These are phyloP conservation scores for Pammene fasciana DNA, from an alignment of 2,888 invertebrate species.

Conservation along the genomic window DNA sequence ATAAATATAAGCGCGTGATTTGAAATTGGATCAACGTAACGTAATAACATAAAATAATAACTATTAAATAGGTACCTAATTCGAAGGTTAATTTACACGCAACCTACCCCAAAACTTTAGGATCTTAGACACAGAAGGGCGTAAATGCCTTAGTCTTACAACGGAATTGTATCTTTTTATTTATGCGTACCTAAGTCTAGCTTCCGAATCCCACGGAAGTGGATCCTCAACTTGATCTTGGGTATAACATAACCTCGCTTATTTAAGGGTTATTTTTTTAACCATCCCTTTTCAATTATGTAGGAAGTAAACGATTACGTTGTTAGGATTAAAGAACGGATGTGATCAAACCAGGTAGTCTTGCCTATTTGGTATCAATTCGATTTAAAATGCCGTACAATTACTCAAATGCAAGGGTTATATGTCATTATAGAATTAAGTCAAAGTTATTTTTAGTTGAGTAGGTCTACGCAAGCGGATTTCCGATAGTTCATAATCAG, in stretches of 20 bases:
- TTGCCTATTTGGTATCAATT: slow-evolving; percentile 45
- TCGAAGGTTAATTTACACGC: slow-evolving; percentile 11
- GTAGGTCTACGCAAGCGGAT: slow-evolving; percentile 26
- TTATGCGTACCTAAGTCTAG: background rate
- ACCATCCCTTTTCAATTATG: slow-evolving; percentile 50
- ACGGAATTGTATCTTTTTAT: background rate
- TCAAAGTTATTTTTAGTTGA: slow-evolving; percentile 6
- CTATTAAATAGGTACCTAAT: slow-evolving; percentile 7
- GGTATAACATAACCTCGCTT: slow-evolving; percentile 65
- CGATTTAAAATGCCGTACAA: background rate
- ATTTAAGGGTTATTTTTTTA: slow-evolving; percentile 71
- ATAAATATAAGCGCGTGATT: background rate
- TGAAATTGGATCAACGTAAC: background rate
- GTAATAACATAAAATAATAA: slow-evolving; percentile 6
- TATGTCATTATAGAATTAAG: slow-evolving; percentile 2
- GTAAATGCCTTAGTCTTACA: background rate
- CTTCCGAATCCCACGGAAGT: slow-evolving; percentile 61
- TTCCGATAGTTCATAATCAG: slow-evolving; percentile 23
- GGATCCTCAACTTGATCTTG: slow-evolving; percentile 63
- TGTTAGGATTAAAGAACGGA: slow-evolving; percentile 75
- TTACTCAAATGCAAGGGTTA: background rate
- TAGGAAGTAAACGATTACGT: slow-evolving; percentile 76
- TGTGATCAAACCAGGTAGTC: slow-evolving; percentile 68
- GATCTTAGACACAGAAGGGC: background rate
- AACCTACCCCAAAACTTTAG: background rate